Evolutionary conservation across 2,888 invertebrate species (phyloP), one percentile per base, ranked within the genome.

Genomic region (Willowsia nigromaculata): DNA sequence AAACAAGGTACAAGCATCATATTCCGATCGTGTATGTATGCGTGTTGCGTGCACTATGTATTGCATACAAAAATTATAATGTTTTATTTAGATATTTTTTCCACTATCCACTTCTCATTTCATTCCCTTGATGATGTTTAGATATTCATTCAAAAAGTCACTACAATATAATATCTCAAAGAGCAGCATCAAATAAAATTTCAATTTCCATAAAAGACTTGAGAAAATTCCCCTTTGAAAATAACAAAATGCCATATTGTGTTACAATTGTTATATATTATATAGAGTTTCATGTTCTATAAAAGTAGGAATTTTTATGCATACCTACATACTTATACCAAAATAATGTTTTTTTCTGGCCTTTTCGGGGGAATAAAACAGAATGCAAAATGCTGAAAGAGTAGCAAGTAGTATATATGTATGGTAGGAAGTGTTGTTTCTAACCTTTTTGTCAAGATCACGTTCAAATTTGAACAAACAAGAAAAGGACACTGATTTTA

Each of bases 191-290:
- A 80, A 80, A 80, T 80, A 80, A 80, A 80, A 80, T 80, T 80
- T 80, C 80, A 80, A 80, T 80, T 80, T 80, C 80, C 80, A 80
- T 80, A 80, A 80, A 80, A 80, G 80, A 80, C 47, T 56, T 37
- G 59, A 22, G 80, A 40, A 80, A 80, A 80, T 80, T 80, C 40
- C 59, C 78, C 27, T 80, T 80, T 80, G 22, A 37, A 18, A 80
- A n/a, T n/a, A n/a, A 59, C 80, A 80, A 80, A 80, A 22, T 80
- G 37, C 68, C 9, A 50, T 37, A 68, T 68, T 65, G 47, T 47
- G 37, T 18, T 53, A n/a, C 22, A 65, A n/a, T n/a, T n/a, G n/a
- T n/a, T n/a, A n/a, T n/a, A n/a, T n/a, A n/a, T n/a, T n/a, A n/a
- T n/a, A n/a, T n/a, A n/a, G n/a, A n/a, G n/a, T n/a, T n/a, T n/a